Percentiles rank a stretch among this genome's conserved stretches.
Conservation (phyloP, 2,113 vertebrate genomes). For the Solenodon paradoxus region DNA sequence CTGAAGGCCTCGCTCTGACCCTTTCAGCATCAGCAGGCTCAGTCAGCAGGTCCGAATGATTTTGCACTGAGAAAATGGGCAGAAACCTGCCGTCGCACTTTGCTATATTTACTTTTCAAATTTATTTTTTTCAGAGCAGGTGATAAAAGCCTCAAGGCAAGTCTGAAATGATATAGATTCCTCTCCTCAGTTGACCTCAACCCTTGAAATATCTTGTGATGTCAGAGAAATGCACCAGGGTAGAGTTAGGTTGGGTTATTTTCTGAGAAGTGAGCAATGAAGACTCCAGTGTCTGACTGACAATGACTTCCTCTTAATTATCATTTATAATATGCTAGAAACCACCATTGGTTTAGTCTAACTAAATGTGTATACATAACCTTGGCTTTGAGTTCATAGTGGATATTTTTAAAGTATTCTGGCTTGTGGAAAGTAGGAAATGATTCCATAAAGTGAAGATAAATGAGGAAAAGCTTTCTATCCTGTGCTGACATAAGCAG, state of each 20-base stretch:
- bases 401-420: background rate
- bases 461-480: background rate
- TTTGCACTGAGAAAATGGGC: constrained; percentile 36
- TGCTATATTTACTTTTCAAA: constrained; percentile 67
- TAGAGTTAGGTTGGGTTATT: background rate
- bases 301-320: background rate
- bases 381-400: background rate
- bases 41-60: constrained; percentile 53
- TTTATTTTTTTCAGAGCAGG: constrained; percentile 63
- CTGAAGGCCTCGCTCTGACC: background rate
- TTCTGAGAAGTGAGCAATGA: background rate
- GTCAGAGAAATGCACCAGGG: background rate
- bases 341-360: background rate
- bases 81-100: constrained; percentile 43
- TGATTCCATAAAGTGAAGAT: background rate
- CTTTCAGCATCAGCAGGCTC: background rate
- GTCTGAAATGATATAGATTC: constrained; percentile 17
- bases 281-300: background rate
- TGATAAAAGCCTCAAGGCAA: constrained; percentile 46
- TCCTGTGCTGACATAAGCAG: background rate
- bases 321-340: background rate
- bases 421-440: background rate
- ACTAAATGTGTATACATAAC: background rate
- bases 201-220: constrained; percentile 1
- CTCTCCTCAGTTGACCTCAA: background rate